A percentile compares a stretch with the other conserved stretches of the same genome.
phyloP scores from a whole-genome alignment of 2,113 vertebrate species.

The Thryonomys swinderianus region DNA sequence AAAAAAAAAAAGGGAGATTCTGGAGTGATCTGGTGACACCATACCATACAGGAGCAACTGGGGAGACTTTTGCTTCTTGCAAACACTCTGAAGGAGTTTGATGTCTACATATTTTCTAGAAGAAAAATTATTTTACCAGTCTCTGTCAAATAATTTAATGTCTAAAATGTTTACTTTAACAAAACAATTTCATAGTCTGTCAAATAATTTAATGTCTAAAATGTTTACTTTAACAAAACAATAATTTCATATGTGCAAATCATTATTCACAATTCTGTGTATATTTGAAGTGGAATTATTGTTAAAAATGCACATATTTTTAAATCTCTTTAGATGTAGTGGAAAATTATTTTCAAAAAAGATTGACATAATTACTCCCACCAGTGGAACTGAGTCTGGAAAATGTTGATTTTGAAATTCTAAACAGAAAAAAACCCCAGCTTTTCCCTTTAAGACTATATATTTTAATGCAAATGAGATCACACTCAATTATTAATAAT shows the following conservation, averaged over 20 bases:
- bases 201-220: not conserved
- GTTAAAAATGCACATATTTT: not conserved
- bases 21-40: not conserved
- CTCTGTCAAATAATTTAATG: not conserved
- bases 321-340: not conserved
- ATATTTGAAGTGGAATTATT: not conserved
- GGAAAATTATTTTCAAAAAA: not conserved
- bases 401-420: not conserved
- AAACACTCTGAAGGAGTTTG: not conserved
- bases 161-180: not conserved
- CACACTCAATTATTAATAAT: not conserved
- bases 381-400: not conserved
- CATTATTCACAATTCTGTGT: not conserved
- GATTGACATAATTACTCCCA: not conserved
- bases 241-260: not conserved
- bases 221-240: not conserved
- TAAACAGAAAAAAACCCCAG: not conserved
- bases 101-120: not conserved
- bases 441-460: not conserved
- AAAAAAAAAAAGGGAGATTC: not conserved
- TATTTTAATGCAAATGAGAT: not conserved
- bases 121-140: not conserved
- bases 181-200: not conserved
- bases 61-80: not conserved
- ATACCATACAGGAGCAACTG: not conserved